Conservation (phyloP, 2,113 vertebrate species). For the Lycocorax pyrrhopterus region DNA sequence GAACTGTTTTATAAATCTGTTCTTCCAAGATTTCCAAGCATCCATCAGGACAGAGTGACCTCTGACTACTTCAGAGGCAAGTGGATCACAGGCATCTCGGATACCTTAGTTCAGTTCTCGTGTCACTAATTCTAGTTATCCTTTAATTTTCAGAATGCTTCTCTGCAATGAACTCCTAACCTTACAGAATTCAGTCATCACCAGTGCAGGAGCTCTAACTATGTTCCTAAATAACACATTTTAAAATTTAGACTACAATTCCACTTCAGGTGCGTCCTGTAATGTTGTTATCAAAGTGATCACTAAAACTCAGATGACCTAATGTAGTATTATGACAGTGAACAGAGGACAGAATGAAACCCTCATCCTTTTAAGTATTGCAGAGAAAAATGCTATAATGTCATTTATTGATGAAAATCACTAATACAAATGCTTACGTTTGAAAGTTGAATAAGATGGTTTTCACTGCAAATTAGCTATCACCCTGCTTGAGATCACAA, state of each 20-base stretch:
- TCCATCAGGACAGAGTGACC: background rate
- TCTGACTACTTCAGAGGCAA: background rate
- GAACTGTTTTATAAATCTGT: background rate
- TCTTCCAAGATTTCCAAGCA: background rate
- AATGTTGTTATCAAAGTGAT: background rate
- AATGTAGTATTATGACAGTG: background rate
- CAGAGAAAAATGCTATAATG: background rate
- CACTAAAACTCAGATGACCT: background rate
- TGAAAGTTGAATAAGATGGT: background rate
- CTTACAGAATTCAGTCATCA: background rate
- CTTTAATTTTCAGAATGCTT: background rate
- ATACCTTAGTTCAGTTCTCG: background rate
- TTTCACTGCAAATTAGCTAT: background rate
- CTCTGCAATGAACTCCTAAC: background rate
- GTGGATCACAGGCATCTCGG: background rate
- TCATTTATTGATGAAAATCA: background rate
- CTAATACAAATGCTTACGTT: background rate
- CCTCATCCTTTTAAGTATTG: background rate
- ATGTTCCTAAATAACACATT: background rate
- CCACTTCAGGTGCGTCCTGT: background rate
- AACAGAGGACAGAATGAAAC: background rate
- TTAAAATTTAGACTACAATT: background rate
- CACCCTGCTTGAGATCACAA: background rate
- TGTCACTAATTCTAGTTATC: background rate
- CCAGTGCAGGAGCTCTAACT: background rate